A percentile compares a stretch with the other conserved stretches of the same genome.
These are phyloP conservation scores for Calameuta pallipes DNA, from an alignment of 2,888 invertebrate species.

Conservation along the genomic window DNA sequence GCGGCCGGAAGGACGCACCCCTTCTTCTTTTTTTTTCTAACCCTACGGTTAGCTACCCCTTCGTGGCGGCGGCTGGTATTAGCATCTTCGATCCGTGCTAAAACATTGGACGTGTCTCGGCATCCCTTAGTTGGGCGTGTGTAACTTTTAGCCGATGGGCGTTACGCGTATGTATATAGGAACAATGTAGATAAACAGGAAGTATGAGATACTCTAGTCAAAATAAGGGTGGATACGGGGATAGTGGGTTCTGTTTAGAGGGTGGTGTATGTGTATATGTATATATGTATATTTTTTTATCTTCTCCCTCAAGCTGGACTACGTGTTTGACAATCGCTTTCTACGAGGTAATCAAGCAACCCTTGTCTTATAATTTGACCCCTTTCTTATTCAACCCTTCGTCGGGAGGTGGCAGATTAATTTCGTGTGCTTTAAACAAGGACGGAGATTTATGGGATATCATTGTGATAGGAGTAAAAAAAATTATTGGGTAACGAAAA, in stretches of 20 bases:
- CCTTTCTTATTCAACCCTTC: no score
- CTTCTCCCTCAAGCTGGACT: no score
- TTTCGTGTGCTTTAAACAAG: background rate
- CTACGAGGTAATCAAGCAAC: background rate
- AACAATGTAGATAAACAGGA: background rate
- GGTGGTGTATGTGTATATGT: no score
- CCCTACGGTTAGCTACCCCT: background rate
- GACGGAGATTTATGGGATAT: no score
- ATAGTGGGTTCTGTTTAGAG: background rate
- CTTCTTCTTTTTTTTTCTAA: background rate
- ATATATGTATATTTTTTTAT: no score
- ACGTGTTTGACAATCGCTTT: background rate
- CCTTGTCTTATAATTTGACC: background rate
- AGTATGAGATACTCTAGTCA: background rate
- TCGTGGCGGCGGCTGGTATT: background rate
- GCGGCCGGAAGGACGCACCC: slow-evolving; percentile 12
- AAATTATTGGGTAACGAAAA: no score
- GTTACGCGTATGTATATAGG: background rate
- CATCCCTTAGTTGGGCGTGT: background rate
- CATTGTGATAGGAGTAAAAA: no score
- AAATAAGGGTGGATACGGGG: background rate
- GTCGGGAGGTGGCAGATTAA: no score
- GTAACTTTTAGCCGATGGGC: background rate
- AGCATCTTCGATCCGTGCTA: slow-evolving; percentile 11
- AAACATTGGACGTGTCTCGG: background rate